These are phyloP conservation scores for Corythaeola cristata DNA, from an alignment of 2,113 vertebrate genomes.

Conservation along the genomic window DNA sequence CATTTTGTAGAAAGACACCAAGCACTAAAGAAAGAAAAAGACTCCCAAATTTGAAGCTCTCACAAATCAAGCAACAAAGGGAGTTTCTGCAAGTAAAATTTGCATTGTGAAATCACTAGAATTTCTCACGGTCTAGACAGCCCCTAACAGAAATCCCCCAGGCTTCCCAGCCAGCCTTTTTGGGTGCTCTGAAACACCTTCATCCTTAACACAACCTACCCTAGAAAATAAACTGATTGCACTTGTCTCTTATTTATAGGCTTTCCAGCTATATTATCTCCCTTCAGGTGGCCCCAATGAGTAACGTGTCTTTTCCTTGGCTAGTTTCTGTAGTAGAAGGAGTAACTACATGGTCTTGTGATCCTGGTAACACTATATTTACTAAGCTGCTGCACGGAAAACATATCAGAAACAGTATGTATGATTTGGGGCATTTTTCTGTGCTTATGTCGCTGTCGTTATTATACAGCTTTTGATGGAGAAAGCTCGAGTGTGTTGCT, in stretches of 20 bases:
- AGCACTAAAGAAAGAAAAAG: neutral
- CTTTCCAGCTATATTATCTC: neutral
- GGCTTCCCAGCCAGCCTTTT: neutral
- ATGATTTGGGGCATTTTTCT: neutral
- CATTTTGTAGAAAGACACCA: neutral
- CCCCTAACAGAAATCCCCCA: neutral
- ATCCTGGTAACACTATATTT: neutral
- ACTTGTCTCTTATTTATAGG: neutral
- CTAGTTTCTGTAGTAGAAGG: neutral
- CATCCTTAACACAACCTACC: neutral
- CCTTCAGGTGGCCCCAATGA: neutral
- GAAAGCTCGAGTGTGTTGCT: fast-evolving
- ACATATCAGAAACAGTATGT: fast-evolving
- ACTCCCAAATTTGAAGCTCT: neutral
- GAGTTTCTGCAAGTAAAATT: neutral
- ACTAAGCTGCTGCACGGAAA: neutral
- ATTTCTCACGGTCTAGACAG: neutral
- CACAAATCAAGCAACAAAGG: neutral
- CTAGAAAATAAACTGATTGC: neutral
- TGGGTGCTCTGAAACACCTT: neutral
- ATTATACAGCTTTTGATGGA: neutral
- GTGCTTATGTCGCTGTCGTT: neutral
- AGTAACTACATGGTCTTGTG: fast-evolving
- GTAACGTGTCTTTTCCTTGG: neutral
- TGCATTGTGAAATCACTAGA: neutral